A percentile compares a stretch with the other conserved stretches of the same genome.
phyloP scores from a whole-genome alignment of 2,113 vertebrate species.

The Callospermophilus lateralis region DNA sequence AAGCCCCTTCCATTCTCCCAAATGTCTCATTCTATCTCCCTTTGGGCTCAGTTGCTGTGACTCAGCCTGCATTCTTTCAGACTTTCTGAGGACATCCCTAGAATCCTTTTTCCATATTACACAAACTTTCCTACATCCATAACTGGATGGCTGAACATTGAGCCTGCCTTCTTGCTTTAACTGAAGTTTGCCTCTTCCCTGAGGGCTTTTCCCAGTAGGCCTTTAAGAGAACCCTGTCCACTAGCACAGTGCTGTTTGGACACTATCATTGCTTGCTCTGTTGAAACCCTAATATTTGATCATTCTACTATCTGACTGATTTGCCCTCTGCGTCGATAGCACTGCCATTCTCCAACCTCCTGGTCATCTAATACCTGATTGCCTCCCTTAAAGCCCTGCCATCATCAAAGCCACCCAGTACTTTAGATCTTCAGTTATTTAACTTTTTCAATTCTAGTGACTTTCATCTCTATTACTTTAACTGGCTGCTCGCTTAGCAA shows the following conservation, averaged over 20 bases:
- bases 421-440: not conserved
- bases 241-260: not conserved
- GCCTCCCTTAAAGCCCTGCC: not conserved
- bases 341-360: not conserved
- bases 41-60: not conserved
- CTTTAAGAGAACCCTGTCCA: not conserved
- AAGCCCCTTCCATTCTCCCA: not conserved
- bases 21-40: not conserved
- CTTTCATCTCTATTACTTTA: not conserved
- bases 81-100: not conserved
- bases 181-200: not conserved
- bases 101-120: not conserved
- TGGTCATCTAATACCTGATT: not conserved
- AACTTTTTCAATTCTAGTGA: not conserved
- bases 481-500: not conserved
- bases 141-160: not conserved
- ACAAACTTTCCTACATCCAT: not conserved
- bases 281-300: not conserved
- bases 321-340: not conserved
- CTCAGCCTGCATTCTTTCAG: not conserved
- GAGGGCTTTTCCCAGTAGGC: not conserved
- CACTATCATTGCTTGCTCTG: rapidly evolving
- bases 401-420: not conserved
- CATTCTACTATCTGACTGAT: not conserved
- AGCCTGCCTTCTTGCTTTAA: not conserved